These are phyloP conservation scores for Lonchura striata DNA, from an alignment of 2,113 vertebrate genomes.

Conservation along the genomic window DNA sequence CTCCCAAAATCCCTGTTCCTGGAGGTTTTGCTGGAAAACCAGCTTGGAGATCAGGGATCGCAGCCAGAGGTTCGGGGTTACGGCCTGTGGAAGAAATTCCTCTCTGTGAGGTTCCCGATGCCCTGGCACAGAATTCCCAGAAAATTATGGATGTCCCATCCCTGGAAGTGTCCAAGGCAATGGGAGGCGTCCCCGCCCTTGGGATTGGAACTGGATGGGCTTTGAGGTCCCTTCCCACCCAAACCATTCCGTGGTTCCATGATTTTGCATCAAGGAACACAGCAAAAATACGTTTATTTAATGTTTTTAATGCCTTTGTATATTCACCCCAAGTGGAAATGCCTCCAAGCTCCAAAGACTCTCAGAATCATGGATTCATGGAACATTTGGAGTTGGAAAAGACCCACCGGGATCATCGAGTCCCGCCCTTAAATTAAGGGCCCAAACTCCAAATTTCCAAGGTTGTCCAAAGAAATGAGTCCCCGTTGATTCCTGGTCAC, in stretches of 20 bases:
- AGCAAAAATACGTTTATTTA: not conserved
- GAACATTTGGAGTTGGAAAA: not conserved
- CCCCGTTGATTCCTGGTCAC: accelerated
- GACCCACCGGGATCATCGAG: no score
- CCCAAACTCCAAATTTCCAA: not conserved
- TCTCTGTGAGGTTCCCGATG: no score
- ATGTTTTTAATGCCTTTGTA: not conserved
- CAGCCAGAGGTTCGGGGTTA: not conserved
- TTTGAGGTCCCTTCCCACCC: not conserved
- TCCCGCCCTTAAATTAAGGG: not conserved
- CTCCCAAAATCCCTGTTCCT: accelerated
- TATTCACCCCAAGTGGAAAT: accelerated
- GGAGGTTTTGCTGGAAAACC: not conserved
- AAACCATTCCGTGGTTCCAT: not conserved
- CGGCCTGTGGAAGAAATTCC: not conserved
- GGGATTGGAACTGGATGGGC: not conserved
- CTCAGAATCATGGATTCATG: not conserved
- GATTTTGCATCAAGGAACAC: not conserved
- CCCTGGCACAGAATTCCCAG: not conserved
- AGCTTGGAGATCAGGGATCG: accelerated
- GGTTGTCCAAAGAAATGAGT: not conserved
- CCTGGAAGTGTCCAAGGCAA: not conserved
- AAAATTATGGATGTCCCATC: not conserved
- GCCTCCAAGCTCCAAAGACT: not conserved
- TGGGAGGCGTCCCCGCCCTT: not conserved